Evolutionary conservation across 2,888 invertebrate genomes (phyloP), one percentile per base, ranked within the genome.

Genomic region (Melanophora roralis): DNA sequence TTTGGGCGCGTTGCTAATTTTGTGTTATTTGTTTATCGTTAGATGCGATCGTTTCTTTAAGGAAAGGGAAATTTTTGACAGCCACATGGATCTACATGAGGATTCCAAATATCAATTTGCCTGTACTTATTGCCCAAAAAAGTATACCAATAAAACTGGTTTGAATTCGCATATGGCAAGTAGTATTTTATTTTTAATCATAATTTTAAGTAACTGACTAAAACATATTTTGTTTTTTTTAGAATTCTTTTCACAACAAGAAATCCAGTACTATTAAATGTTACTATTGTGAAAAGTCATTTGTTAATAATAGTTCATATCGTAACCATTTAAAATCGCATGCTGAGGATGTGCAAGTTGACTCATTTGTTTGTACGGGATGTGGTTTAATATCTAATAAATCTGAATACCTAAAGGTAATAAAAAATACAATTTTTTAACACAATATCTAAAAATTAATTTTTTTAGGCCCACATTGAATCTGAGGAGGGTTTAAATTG

Each of bases 11-110:
- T 27, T 27, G 27, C 27, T 27, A 9, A 45, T 16, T 59, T 4
- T 51, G 34, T 11, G 1, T 57, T 19, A 0, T n/a, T n/a, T n/a
- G n/a, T n/a, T n/a, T n/a, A n/a, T n/a, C n/a, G n/a, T n/a, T 51
- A 89, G 89, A 36, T 89, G 89, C 57, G 89, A 89, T 85, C 85
- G 86, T 1, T 83, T 83, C 4, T 88, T 88, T 45, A 79, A 83
- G 47, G 85, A 75, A 6, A 75, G 68, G 59, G 32, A 71, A 4
- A 57, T 78, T 0, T 83, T 40, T 57, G 62, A 86, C 0, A 79
- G 78, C 53, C 84, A 89, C 76, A 71, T 84, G 79, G 82, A 62
- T 64, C 82, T 83, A 53, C 87, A 81, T 83, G 80, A 79, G 12
- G 75, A 76, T 51, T 65, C 82, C 38, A 83, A 82, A 14, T 45